phyloP scores from a whole-genome alignment of 2,113 vertebrate species.

The Scomber colias region DNA sequence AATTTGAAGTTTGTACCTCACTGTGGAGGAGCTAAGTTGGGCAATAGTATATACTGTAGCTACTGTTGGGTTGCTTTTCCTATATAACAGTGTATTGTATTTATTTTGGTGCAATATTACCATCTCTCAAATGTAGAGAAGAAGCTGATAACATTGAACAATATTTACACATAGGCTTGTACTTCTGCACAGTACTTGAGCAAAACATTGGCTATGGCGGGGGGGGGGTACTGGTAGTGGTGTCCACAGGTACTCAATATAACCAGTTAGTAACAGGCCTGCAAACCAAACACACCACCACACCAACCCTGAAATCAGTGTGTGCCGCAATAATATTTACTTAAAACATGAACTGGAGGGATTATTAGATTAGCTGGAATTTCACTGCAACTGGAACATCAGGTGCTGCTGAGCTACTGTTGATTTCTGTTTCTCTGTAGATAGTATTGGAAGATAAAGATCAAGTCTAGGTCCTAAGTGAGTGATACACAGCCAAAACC shows the following conservation, averaged over 20 bases:
- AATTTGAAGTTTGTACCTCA: too few species aligned
- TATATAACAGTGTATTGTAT: too few species aligned
- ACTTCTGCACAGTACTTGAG: too few species aligned
- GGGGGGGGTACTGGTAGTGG: background rate
- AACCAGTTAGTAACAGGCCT: background rate
- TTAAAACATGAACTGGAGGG: conserved; percentile 39
- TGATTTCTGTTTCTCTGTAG: background rate
- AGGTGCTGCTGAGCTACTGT: conserved; percentile 1
- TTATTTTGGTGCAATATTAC: too few species aligned
- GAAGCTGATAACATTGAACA: too few species aligned
- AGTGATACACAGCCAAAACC: conserved; percentile 5
- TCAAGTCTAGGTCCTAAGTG: background rate
- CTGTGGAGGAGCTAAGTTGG: too few species aligned
- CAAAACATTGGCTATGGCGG: too few species aligned
- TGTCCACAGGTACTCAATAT: background rate
- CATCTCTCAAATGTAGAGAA: too few species aligned
- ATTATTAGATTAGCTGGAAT: conserved; percentile 50
- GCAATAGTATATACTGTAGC: too few species aligned
- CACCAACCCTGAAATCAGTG: background rate
- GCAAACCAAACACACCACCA: conserved; percentile 1
- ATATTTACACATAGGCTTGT: too few species aligned
- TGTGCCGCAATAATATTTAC: conserved; percentile 32
- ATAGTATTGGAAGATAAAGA: conserved; percentile 7
- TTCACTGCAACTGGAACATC: conserved; percentile 21
- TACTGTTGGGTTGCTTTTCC: too few species aligned